These are phyloP conservation scores for Lasioglossum marginatum DNA, from an alignment of 2,888 invertebrate species.

Conservation along the genomic window DNA sequence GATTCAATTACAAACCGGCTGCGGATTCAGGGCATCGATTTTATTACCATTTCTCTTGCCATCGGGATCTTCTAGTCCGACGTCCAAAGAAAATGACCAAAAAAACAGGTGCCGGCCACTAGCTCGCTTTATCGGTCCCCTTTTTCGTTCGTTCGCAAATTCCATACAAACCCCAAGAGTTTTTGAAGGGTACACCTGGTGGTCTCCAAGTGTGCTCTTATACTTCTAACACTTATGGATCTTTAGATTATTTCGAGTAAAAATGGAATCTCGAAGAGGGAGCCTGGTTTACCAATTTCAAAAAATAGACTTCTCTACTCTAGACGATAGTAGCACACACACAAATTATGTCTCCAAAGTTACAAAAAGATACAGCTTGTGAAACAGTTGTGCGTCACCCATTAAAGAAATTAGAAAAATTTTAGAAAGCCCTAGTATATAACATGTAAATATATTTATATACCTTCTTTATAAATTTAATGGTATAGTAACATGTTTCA, in stretches of 20 bases:
- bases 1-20: conserved; percentile 77
- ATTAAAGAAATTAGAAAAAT: too few relatives aligned
- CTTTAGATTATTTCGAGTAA: background rate
- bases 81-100: background rate
- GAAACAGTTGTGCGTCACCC: too few relatives aligned
- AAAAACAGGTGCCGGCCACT: background rate
- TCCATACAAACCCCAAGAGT: background rate
- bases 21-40: conserved; percentile 76
- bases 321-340: background rate
- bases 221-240: background rate
- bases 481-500: too few relatives aligned
- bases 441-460: too few relatives aligned
- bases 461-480: too few relatives aligned
- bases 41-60: conserved; percentile 69
- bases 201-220: background rate
- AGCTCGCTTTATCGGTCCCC: background rate
- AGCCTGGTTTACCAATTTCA: background rate
- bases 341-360: background rate
- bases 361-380: background rate
- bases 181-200: background rate
- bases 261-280: background rate
- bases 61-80: conserved; percentile 46
- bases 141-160: background rate
- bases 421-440: background rate
- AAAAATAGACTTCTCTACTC: background rate